Percentiles rank a stretch among this genome's conserved stretches.
phyloP scores from a whole-genome alignment of 37 sponge, comb jelly and placozoan species.

The Lycopodina hypogea region DNA sequence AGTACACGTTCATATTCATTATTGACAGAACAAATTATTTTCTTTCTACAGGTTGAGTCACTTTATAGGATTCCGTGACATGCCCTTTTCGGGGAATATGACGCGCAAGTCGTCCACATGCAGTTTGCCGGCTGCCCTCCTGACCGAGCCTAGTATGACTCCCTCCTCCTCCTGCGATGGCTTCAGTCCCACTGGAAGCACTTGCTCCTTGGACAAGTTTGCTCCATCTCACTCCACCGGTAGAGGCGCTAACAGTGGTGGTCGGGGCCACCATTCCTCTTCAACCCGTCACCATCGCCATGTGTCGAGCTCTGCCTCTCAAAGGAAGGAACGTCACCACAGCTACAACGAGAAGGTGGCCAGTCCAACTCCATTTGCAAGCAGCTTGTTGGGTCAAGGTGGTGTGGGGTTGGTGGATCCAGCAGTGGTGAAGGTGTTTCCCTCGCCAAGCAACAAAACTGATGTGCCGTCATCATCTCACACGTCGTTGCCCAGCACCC shows the following conservation, averaged over 20 bases:
- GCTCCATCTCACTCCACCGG: background rate
- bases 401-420: background rate
- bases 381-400: background rate
- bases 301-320: background rate
- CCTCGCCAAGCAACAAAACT: background rate
- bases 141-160: constrained; percentile 17
- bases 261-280: background rate
- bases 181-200: constrained; percentile 46
- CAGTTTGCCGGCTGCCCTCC: constrained; percentile 69
- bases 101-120: constrained; percentile 62
- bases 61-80: constrained; percentile 31
- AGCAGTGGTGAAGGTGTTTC: constrained; percentile 10
- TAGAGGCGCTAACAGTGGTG: background rate
- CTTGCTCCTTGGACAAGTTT: constrained; percentile 38
- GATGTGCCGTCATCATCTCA: background rate
- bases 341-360: background rate
- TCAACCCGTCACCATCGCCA: background rate
- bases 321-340: background rate
- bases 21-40: too few relatives aligned
- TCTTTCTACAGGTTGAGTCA: constrained; percentile 16
- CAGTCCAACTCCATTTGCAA: background rate
- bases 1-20: too few relatives aligned
- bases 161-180: constrained; percentile 35
- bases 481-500: background rate
- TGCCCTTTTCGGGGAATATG: constrained; percentile 32